phyloP scores from a whole-genome alignment of 2,888 invertebrate genomes.

The Oxyteleia sp. region DNA sequence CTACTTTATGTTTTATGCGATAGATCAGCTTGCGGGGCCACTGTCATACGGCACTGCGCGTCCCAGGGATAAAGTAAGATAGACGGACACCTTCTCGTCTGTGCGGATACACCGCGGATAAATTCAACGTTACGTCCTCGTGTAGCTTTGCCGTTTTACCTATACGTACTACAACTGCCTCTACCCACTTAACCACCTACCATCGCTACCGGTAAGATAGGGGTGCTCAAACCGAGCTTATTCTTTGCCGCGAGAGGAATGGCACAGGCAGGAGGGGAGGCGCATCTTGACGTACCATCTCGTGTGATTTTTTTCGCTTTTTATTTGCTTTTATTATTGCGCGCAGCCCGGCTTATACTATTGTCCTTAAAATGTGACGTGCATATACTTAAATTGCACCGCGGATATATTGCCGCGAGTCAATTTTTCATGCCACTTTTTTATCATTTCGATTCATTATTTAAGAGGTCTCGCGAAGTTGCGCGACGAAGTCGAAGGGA shows the following conservation, averaged over 20 bases:
- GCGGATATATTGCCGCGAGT: neutral
- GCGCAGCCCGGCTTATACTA: neutral
- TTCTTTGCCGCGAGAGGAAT: constrained; percentile 43
- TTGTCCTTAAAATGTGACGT: constrained; percentile 21
- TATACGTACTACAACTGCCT: constrained; percentile 74
- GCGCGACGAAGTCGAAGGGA: neutral
- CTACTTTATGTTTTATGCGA: constrained; percentile 87
- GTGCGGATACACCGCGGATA: constrained; percentile 84
- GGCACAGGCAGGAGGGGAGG: constrained; percentile 2
- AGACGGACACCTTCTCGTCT: constrained; percentile 85
- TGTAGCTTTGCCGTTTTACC: constrained; percentile 84
- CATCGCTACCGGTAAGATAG: constrained; percentile 63
- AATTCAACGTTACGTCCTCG: constrained; percentile 85
- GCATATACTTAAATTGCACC: constrained; percentile 11
- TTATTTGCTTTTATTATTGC: constrained; percentile 44
- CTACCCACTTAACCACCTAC: constrained; percentile 59
- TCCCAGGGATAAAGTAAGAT: constrained; percentile 87
- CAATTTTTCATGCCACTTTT: neutral
- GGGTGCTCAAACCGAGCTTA: constrained; percentile 55
- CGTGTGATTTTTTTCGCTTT: constrained; percentile 47
- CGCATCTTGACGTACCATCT: constrained; percentile 49
- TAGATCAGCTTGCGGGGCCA: constrained; percentile 86
- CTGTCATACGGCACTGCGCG: constrained; percentile 85
- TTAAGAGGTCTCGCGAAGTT: constrained; percentile 1
- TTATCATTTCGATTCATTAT: constrained; percentile 35